A percentile compares a stretch with the other conserved stretches of the same genome.
These are phyloP conservation scores for Siderastrea radians DNA, from an alignment of 92 coral and sea anemone species.

Conservation along the genomic window DNA sequence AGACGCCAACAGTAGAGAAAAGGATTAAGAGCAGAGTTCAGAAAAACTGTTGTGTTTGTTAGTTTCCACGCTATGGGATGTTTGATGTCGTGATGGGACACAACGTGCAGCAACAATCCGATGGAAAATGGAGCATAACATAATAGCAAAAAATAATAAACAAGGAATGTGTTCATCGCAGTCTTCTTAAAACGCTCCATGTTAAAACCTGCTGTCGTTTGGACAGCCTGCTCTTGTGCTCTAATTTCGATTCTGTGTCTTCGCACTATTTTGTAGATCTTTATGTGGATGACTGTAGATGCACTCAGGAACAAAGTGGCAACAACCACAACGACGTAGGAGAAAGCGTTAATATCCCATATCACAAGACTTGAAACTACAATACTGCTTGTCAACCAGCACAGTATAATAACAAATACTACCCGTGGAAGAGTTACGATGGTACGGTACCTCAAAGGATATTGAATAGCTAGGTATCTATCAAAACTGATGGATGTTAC, in stretches of 20 bases:
- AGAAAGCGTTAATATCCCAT: background rate
- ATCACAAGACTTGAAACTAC: background rate
- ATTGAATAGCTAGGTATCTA: constrained; percentile 20
- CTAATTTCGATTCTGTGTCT: constrained; percentile 13
- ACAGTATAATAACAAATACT: background rate
- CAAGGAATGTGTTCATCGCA: constrained; percentile 3
- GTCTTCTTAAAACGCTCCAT: constrained; percentile 5
- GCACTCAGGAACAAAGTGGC: background rate
- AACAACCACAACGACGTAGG: background rate
- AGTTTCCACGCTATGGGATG: constrained; percentile 4
- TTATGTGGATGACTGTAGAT: constrained; percentile 13
- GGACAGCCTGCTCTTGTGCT: constrained; percentile 16
- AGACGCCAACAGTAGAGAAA: constrained; percentile 28
- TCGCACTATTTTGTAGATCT: constrained; percentile 14
- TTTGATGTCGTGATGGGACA: no score
- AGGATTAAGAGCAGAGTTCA: constrained; percentile 27
- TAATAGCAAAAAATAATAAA: background rate
- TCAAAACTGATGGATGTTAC: constrained; percentile 17
- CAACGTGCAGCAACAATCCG: background rate
- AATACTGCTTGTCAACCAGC: constrained; percentile 8
- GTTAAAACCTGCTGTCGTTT: background rate
- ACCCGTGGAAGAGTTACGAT: constrained; percentile 14
- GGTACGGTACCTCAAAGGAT: background rate
- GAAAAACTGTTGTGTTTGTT: constrained; percentile 7
- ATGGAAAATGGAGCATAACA: constrained; percentile 7